Evolutionary conservation across 1,140 invertebrate genomes (phyloP), one percentile per base, ranked within the genome.

Genomic region (Calycopis cecrops): DNA sequence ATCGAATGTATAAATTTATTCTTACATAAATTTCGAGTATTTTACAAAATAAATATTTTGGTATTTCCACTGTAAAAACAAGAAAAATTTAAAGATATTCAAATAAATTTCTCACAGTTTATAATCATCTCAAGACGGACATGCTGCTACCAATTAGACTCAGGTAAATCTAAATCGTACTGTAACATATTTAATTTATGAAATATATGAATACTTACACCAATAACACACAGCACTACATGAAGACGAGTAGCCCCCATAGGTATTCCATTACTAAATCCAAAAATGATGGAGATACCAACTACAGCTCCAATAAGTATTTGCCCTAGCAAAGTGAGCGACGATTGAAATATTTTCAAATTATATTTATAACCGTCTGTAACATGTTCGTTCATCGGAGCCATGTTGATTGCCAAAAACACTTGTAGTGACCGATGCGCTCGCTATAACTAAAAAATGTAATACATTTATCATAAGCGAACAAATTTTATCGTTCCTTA

Each of bases 211-310:
- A 21, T 16, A 63, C 76, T 71, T 64, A 76, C 77, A 61, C 74
- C 77, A 48, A 70, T 51, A 6, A 77, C 75, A 59, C 75, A 80
- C 3, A 80, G 48, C 0, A 73, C 54, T 17, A 78, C 67, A 57
- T 80, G 77, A 48, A 61, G 35, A 1, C 54, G 16, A 17, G 69
- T 75, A 12, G 57, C 38, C 34, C 57, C 53, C 14, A 73, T 16
- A 35, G 69, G 70, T 8, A 69, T 16, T 40, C 67, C 71, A 61
- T 55, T 55, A 37, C 66, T 61, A n/a, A 79, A 69, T 9, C 71
- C 49, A 50, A 67, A 81, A 7, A 71, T 1, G n/a, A 77, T 10
- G 0, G 59, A 57, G 10, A 68, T 47, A 16, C 66, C 69, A 3
- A 71, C 65, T 2, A 67, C 59, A 16, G 60, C 48, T n/a, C 78